Conservation (phyloP, 2,113 vertebrate genomes). For the Tympanuchus pallidicinctus region DNA sequence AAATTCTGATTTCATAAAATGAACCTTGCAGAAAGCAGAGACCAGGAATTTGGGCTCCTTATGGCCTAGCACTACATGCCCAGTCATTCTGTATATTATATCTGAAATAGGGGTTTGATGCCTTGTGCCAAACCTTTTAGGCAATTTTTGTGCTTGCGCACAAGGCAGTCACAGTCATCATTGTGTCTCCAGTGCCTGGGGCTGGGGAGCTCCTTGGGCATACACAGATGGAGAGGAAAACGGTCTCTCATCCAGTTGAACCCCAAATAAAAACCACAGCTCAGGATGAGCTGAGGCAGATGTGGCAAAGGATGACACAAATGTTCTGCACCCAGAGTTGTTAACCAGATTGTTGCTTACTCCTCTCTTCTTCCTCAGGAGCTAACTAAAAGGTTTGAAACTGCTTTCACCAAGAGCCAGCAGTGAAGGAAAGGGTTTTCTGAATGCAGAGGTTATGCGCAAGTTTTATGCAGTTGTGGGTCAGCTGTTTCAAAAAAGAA, state of each 20-base stretch:
- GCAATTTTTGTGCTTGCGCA: neutral
- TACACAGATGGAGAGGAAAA: neutral
- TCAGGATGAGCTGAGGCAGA: neutral
- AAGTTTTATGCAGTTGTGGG: neutral
- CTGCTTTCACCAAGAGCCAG: fast-evolving
- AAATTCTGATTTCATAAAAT: neutral
- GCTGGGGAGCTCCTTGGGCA: neutral
- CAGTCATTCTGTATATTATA: neutral
- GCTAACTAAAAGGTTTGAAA: neutral
- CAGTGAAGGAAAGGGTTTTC: neutral
- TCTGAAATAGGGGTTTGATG: neutral
- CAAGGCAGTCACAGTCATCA: neutral
- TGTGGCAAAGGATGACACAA: fast-evolving
- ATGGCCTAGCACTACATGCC: too few species aligned
- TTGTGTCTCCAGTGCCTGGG: neutral
- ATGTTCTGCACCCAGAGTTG: neutral
- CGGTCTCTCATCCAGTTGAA: neutral
- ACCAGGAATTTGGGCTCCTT: neutral
- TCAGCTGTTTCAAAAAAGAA: neutral
- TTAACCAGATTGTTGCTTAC: neutral
- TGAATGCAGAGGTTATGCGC: neutral
- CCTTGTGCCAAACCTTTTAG: neutral
- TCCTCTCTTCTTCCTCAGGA: neutral
- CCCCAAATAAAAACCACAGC: neutral
- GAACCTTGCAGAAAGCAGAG: neutral